Evolutionary conservation across 2,113 vertebrate species (phyloP), one percentile per base, ranked within the genome.

Genomic region (Pristiophorus japonicus): DNA sequence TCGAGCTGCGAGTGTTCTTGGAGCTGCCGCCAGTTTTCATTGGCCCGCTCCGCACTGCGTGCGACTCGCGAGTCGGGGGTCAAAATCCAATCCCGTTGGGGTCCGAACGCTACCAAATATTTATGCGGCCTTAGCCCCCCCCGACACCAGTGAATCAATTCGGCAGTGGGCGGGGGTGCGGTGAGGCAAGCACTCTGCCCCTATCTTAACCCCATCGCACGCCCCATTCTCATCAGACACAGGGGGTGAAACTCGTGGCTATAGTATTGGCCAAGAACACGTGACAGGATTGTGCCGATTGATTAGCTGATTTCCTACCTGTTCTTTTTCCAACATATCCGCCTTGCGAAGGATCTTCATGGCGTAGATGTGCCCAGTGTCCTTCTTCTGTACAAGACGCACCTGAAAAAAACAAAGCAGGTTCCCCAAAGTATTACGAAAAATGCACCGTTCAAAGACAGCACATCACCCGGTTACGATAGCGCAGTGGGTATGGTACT

Each of bases 341-440:
- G 99, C 98, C 97, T 99, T 99, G 66, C 99, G 98, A 90, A 99
- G 94, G 96, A 99, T 99, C 97, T 99, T 99, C 99, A 99, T 99
- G 97, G 99, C 99, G 92, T 99, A 99, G 97, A 99, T 99, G 97
- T 99, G 99, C 7, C 99, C 99, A 0, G 99, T 99, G 96, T 99
- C 99, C 96, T 99, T 99, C 97, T 99, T 99, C 97, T 99, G 99
- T 91, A 99, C 99, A 0, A 99, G 97, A 73, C 99, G 98, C 6
- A 99, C 99, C 99, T 99, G 93, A 10, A 96, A 94, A 22, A 91
- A n/a, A n/a, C n/a, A n/a, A 18, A 63, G 20, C 18, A 10, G n/a
- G 8, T 16, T 18, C 59, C 14, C 59, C 59, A n/a, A 87, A 87
- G 38, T 5, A 81, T 45, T 22, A 45, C 3, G 18, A 42, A 20